Evolutionary conservation across 2,888 invertebrate genomes (phyloP).

Genomic region (Melieria picta): DNA sequence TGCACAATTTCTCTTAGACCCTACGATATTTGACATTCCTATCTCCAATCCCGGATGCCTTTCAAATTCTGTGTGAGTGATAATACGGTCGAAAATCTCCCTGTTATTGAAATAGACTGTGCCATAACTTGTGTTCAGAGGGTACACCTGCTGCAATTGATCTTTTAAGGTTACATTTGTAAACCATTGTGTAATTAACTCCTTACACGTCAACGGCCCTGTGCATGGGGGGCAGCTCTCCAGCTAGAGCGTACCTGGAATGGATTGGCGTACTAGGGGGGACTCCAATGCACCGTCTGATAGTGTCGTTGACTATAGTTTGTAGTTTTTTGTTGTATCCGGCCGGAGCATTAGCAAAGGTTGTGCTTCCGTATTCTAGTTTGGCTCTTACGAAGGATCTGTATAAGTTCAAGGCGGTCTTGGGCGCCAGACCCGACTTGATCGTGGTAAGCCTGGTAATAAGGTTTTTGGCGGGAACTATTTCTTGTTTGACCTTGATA

Average conservation of each 20-base stretch:
- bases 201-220: too few species aligned
- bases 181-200: too few species aligned
- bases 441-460: neutral
- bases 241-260: neutral
- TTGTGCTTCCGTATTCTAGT: neutral
- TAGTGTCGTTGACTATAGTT: neutral
- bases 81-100: too few species aligned
- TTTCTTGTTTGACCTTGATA: neutral
- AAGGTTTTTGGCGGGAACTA: neutral
- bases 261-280: slow-evolving; percentile 1
- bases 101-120: too few species aligned
- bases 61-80: too few species aligned
- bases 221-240: neutral
- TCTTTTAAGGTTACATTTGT: too few species aligned
- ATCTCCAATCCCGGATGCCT: too few species aligned
- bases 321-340: slow-evolving; percentile 3
- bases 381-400: neutral
- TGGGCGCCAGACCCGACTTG: neutral
- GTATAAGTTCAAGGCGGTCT: neutral
- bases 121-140: too few species aligned
- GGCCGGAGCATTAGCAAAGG: neutral
- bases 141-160: too few species aligned
- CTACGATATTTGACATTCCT: too few species aligned
- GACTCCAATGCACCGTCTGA: slow-evolving; percentile 2
- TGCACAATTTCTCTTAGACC: too few species aligned